Evolutionary conservation across 1,140 invertebrate genomes (phyloP).

Genomic region (Microplitis mediator): DNA sequence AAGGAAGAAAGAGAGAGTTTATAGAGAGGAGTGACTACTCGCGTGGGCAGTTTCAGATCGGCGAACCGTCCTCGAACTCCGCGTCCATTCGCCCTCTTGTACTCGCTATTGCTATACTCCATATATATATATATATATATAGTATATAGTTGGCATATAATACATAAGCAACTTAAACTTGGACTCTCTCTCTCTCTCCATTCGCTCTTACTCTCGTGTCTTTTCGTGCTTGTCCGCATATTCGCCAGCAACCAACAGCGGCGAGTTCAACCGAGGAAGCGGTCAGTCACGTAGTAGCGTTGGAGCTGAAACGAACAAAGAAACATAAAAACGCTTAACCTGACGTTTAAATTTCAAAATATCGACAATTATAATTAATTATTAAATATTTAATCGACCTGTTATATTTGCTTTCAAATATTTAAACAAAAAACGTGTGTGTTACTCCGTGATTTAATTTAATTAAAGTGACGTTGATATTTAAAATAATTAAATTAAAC

Average conservation of each 20-base stretch:
- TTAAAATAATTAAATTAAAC: too few relatives aligned
- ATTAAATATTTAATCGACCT: too few relatives aligned
- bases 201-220: slow-evolving; percentile 21
- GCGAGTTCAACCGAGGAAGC: slow-evolving; percentile 36
- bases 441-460: too few relatives aligned
- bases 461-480: too few relatives aligned
- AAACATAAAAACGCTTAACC: neutral
- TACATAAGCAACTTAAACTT: neutral
- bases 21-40: slow-evolving; percentile 34
- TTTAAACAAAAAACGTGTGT: neutral
- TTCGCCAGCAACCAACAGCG: slow-evolving; percentile 1
- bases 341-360: too few relatives aligned
- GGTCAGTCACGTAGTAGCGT: slow-evolving; percentile 50
- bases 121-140: too few relatives aligned
- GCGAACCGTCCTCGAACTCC: slow-evolving; percentile 41
- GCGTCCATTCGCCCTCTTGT: slow-evolving; percentile 25
- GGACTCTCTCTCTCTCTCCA: neutral
- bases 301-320: slow-evolving; percentile 45
- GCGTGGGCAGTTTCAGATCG: slow-evolving; percentile 51
- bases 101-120: neutral
- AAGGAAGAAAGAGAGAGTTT: neutral
- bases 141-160: too few relatives aligned
- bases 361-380: too few relatives aligned
- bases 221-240: slow-evolving; percentile 22
- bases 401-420: neutral